phyloP scores from a whole-genome alignment of 30 jellyfish, hydroid and myxozoan genomes.

The Pelagia noctiluca region DNA sequence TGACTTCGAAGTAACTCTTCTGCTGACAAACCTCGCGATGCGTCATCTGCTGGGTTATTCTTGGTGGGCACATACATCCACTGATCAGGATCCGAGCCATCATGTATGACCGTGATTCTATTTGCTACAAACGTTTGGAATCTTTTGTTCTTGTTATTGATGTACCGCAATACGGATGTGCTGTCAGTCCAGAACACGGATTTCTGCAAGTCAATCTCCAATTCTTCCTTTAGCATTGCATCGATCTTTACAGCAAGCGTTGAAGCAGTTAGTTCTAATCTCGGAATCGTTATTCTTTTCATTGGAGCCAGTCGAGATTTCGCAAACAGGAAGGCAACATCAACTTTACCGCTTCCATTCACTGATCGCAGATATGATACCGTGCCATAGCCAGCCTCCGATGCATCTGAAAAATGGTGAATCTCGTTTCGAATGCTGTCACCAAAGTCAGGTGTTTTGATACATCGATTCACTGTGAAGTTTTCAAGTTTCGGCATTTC shows the following conservation, averaged over 20 bases:
- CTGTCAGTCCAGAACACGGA: constrained; percentile 68
- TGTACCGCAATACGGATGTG: constrained; percentile 57
- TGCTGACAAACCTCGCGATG: constrained; percentile 47
- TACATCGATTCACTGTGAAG: constrained; percentile 13
- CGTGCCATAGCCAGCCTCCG: constrained; percentile 58
- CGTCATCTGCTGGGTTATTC: constrained; percentile 64
- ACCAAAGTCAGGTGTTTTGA: constrained; percentile 41
- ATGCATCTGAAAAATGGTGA: constrained; percentile 62
- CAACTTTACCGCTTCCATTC: constrained; percentile 26
- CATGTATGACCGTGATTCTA: constrained; percentile 37
- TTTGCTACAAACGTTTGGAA: constrained; percentile 73
- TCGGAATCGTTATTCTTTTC: constrained; percentile 62
- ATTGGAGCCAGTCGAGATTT: constrained; percentile 64
- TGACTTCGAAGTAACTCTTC: constrained; percentile 17
- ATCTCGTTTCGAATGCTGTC: constrained; percentile 5
- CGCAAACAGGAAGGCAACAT: constrained; percentile 38
- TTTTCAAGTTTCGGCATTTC: constrained; percentile 39
- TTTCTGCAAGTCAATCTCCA: constrained; percentile 24
- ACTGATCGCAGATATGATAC: constrained; percentile 56
- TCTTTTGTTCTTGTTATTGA: constrained; percentile 42
- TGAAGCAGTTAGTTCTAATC: constrained; percentile 71
- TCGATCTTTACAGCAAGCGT: constrained; percentile 57
- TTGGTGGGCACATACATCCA: constrained; percentile 53
- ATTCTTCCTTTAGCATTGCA: constrained; percentile 47
- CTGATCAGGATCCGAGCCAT: constrained; percentile 29